phyloP scores from a whole-genome alignment of 2,113 vertebrate species.

The Grammomys dolichurus region DNA sequence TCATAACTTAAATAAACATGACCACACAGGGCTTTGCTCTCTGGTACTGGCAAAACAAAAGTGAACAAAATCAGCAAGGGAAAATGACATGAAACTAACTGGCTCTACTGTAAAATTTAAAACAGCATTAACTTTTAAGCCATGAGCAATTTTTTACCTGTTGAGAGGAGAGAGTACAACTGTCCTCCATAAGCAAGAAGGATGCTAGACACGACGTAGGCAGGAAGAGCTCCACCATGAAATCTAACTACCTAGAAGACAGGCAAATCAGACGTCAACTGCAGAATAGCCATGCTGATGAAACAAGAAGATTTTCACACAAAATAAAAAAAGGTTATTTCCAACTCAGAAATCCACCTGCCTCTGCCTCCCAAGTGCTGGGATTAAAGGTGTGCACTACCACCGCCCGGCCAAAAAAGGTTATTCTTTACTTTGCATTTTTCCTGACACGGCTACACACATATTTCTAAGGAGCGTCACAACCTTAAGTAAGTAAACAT shows the following conservation, averaged over 20 bases:
- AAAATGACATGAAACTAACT: not conserved
- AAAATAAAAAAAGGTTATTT: not conserved
- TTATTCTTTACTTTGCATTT: not conserved
- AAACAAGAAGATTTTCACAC: not conserved
- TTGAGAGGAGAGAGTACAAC: constrained; percentile 87
- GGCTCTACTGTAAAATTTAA: not conserved
- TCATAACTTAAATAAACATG: not conserved
- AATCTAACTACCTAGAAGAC: constrained; percentile 93
- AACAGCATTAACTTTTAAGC: not conserved
- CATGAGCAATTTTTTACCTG: constrained; percentile 82
- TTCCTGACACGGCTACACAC: not conserved
- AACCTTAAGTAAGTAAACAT: constrained; percentile 42
- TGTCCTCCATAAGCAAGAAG: constrained; percentile 95
- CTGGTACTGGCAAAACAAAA: not conserved
- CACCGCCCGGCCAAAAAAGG: not conserved
- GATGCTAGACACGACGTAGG: constrained; percentile 92
- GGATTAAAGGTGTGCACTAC: no score
- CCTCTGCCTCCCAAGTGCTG: no score
- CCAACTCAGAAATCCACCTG: no score
- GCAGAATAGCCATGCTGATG: not conserved
- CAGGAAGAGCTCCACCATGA: constrained; percentile 92
- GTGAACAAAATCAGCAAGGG: not conserved
- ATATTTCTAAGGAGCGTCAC: not conserved
- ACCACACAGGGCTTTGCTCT: not conserved
- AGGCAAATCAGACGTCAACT: constrained; percentile 30